These are phyloP conservation scores for Leptinotarsa texana DNA, from an alignment of 1,140 invertebrate genomes.

Conservation along the genomic window DNA sequence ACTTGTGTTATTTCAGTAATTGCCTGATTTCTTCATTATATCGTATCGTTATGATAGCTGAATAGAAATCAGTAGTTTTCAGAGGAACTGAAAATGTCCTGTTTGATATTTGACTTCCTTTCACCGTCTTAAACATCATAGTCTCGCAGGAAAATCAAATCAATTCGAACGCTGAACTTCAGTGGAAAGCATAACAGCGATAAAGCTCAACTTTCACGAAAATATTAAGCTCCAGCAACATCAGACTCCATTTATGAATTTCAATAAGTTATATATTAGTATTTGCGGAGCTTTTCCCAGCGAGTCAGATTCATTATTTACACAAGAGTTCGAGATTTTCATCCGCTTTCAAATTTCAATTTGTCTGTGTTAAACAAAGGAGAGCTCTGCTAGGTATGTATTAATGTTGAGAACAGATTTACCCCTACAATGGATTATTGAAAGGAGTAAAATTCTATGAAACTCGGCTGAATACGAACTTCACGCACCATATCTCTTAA, in stretches of 20 bases:
- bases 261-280: constrained; percentile 47
- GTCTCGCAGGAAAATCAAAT: too few species aligned
- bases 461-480: constrained; percentile 4
- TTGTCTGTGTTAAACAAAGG: constrained; percentile 44
- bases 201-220: background rate
- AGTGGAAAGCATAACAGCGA: background rate
- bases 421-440: constrained; percentile 34
- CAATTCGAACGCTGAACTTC: too few species aligned
- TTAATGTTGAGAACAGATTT: constrained; percentile 35
- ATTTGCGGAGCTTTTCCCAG: constrained; percentile 32
- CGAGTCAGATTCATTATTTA: constrained; percentile 38
- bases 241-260: constrained; percentile 45
- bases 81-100: too few species aligned
- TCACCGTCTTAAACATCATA: too few species aligned
- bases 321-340: constrained; percentile 44
- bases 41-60: too few species aligned
- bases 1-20: too few species aligned
- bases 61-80: too few species aligned
- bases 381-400: constrained; percentile 32
- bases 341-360: constrained; percentile 35
- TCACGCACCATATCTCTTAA: background rate
- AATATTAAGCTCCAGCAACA: background rate
- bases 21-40: too few species aligned
- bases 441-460: constrained; percentile 13
- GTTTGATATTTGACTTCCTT: too few species aligned